Evolutionary conservation across 2,113 vertebrate species (phyloP).

Genomic region (Vombatus ursinus): DNA sequence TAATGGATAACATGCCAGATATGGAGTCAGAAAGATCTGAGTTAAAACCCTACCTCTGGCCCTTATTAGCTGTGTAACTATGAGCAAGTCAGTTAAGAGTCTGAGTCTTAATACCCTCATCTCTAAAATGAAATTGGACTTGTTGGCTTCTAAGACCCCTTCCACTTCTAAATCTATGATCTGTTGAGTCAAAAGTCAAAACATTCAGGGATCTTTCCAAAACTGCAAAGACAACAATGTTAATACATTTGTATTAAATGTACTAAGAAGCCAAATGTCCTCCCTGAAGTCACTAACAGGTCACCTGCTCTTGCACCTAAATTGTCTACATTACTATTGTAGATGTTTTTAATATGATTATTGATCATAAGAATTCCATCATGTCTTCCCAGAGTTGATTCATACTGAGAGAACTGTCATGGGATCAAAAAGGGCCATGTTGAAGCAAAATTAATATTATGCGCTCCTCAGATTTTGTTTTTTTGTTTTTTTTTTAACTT

Average conservation of each 20-base stretch:
- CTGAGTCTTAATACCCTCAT: neutral
- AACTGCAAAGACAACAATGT: neutral
- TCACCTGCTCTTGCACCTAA: neutral
- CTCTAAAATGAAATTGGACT: neutral
- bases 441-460: neutral
- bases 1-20: neutral
- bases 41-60: neutral
- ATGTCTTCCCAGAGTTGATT: neutral
- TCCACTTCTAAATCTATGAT: neutral
- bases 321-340: neutral
- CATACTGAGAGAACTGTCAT: neutral
- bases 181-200: neutral
- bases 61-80: neutral
- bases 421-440: neutral
- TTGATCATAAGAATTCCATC: neutral
- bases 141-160: neutral
- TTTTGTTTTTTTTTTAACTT: neutral
- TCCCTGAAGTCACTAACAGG: neutral
- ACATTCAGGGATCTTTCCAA: neutral
- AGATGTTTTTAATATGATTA: neutral
- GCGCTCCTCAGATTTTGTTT: neutral
- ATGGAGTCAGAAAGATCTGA: neutral
- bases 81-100: neutral
- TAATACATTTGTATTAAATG: neutral
- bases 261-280: neutral